These are phyloP conservation scores for Oplegnathus fasciatus DNA, from an alignment of 2,113 vertebrate species.

Conservation along the genomic window DNA sequence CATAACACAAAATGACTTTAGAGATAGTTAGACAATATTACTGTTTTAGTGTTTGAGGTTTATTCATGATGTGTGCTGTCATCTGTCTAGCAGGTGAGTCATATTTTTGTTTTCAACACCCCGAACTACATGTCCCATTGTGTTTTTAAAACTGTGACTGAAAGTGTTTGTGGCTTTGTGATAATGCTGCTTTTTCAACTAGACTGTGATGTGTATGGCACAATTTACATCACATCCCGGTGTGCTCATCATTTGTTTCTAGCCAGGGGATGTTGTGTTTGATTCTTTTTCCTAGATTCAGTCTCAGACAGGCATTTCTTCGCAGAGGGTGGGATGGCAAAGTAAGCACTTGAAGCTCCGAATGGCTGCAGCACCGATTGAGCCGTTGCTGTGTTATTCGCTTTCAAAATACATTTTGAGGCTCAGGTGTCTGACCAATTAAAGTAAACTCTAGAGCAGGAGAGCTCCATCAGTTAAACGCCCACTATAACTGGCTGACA, in stretches of 20 bases:
- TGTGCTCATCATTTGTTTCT: conserved; percentile 41
- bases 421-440: conserved; percentile 42
- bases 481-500: neutral
- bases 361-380: conserved; percentile 18
- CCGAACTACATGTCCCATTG: neutral
- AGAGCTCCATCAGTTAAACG: neutral
- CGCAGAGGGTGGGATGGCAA: conserved; percentile 35
- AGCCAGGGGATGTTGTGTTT: conserved; percentile 30
- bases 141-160: neutral
- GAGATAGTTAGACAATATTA: neutral
- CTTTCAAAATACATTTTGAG: conserved; percentile 48
- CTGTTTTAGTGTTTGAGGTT: neutral
- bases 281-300: conserved; percentile 33
- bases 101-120: conserved; percentile 10
- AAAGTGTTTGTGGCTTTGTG: conserved; percentile 30
- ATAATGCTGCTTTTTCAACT: conserved; percentile 14
- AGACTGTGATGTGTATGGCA: conserved; percentile 1
- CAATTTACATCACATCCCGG: conserved; percentile 24
- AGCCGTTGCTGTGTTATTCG: conserved; percentile 23
- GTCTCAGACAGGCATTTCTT: conserved; percentile 13
- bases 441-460: conserved; percentile 23
- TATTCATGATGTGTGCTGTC: conserved; percentile 2
- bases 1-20: neutral
- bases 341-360: conserved; percentile 44
- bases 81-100: conserved; percentile 10